Evolutionary conservation across 2,797 vertebrate species (phyloP).

Genomic region (Acanthurus tractus): DNA sequence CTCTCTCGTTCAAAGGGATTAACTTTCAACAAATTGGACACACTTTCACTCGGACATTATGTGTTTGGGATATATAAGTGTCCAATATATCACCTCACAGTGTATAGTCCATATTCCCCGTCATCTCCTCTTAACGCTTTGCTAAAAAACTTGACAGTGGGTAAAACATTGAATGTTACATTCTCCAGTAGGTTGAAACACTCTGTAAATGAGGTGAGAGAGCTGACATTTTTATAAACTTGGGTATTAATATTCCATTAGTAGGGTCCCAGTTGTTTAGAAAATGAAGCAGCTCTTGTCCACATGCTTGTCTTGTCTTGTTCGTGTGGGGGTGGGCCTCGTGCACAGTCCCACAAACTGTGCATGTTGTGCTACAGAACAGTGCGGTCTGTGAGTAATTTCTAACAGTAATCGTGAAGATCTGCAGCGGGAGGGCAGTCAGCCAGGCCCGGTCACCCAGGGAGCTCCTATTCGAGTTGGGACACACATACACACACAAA

Average conservation of each 20-base stretch:
- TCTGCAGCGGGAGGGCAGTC: constrained; percentile 62
- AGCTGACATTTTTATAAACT: constrained; percentile 46
- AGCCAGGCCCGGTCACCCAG: constrained; percentile 66
- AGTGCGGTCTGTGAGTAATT: constrained; percentile 86
- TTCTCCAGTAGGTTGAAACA: constrained; percentile 14
- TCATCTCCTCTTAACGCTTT: constrained; percentile 8
- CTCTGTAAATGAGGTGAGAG: constrained; percentile 41
- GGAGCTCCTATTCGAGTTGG: constrained; percentile 45
- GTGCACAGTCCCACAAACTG: constrained; percentile 47
- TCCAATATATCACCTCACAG: constrained; percentile 30
- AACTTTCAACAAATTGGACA: constrained; percentile 41
- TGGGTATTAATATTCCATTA: constrained; percentile 65
- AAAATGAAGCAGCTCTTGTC: constrained; percentile 56
- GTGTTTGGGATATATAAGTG: constrained; percentile 44
- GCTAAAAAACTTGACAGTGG: constrained; percentile 24
- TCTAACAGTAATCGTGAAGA: constrained; percentile 77
- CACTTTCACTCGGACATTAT: constrained; percentile 54
- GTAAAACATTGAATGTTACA: constrained; percentile 28
- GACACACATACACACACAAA: constrained; percentile 47
- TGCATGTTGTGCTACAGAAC: constrained; percentile 49
- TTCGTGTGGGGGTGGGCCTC: constrained; percentile 33
- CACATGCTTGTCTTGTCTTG: constrained; percentile 39
- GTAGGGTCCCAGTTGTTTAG: constrained; percentile 52
- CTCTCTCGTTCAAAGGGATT: constrained; percentile 34
- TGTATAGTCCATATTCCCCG: constrained; percentile 2